Evolutionary conservation across 2,797 vertebrate species (phyloP), one percentile per base, ranked within the genome.

Genomic region (Malurus leucopterus): DNA sequence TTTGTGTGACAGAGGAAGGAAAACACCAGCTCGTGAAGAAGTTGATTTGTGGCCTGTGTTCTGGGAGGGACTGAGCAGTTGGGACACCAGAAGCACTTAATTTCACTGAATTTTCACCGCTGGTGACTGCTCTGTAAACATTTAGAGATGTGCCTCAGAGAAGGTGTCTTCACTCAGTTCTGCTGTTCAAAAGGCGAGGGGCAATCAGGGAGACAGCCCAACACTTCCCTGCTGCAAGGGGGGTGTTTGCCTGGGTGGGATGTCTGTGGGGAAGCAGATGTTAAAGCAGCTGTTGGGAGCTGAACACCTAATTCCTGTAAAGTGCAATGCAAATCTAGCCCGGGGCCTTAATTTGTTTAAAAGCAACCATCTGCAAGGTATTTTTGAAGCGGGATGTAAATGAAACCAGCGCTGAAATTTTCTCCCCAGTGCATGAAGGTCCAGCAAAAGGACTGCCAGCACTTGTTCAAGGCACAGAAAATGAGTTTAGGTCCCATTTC

Each of bases 271-370:
- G n/a, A 62, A 83, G 81, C 84, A 94, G 90, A 88, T 92, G 90
- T 38, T 75, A 75, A 93, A 90, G 12, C 84, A 94, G 86, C 82
- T 93, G 77, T 38, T 68, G 15, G 51, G 47, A 76, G 47, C 41
- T 38, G 65, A 72, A 83, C 72, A 53, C 0, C 1, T 83, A 87
- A 87, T 87, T 92, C 63, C 84, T 81, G 51, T 58, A 57, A 89
- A 94, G 46, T 70, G 73, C 40, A 72, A 59, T 43, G 59, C 49
- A 59, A 70, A 55, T 78, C 49, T 74, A 83, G 24, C 76, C 38
- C 4, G 13, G 64, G 71, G 74, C 58, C 63, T 85, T 74, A 82
- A 87, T 91, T 91, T 93, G 62, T 63, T 67, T 94, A 76, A 94
- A 90, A 85, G 54, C 78, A 80, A 26, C 76, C 73, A 90, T 86